Evolutionary conservation across 1,140 invertebrate species (phyloP), one percentile per base, ranked within the genome.

Genomic region (Propsilocerus akamusi): DNA sequence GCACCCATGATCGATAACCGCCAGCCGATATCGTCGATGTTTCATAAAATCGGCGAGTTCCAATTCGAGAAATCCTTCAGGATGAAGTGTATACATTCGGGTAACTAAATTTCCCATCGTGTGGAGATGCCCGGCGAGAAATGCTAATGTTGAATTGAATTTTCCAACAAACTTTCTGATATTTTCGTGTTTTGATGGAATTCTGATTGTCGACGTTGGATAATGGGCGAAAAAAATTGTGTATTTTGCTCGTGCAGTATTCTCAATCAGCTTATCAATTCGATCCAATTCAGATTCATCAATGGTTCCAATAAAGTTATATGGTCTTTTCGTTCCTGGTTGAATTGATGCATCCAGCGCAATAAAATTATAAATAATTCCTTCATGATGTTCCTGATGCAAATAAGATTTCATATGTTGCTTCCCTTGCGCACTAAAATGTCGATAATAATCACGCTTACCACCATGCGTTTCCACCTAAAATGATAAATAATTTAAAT

Each of bases 31-130:
- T 59, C 82, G n/a, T 34, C 91, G 73, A 61, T 83, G 87, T 60
- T 91, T 84, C 69, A 90, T 95, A 90, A 90, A 96, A 70, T 96
- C 92, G 23, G 80, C 87, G 30, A 95, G 69, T 70, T 96, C 92
- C 41, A 95, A 67, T 69, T 95, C 91, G 49, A 93, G 68, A 60
- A 78, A 84, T n/a, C 90, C 89, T 53, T 70, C 72, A 52, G 81
- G 76, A 60, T 91, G 88, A 54, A 85, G 68, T 2, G 86, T 84
- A 59, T 93, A 92, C 90, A 96, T 94, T 53, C 81, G 72, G 11
- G 80, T 78, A 3, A 89, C 77, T 3, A 82, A 55, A 5, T 83
- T 86, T 50, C 75, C 80, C 53, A 93, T 70, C 7, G 78, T 84
- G 64, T 96, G 92, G 53, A 92, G 77, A 70, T 96, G 92, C 7